These are phyloP conservation scores for Caenorhabditis drosophilae DNA, from an alignment of 2,888 invertebrate genomes.

Conservation along the genomic window DNA sequence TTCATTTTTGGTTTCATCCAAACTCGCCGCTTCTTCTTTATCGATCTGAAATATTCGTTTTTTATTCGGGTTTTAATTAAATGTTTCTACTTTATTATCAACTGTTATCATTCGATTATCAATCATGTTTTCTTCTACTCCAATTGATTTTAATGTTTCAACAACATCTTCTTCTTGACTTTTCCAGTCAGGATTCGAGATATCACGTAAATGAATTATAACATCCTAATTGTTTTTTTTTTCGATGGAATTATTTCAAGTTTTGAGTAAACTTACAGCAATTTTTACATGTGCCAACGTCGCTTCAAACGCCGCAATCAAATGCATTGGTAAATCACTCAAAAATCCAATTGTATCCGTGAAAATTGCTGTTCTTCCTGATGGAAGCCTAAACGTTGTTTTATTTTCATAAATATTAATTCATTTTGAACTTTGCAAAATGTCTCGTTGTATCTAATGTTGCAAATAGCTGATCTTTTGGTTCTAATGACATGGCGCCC, in stretches of 20 bases:
- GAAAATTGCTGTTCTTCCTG: conserved; percentile 76
- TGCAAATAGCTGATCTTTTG: conserved; percentile 81
- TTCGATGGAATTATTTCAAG: not conserved
- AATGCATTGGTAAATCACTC: conserved; percentile 80
- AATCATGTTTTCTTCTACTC: conserved; percentile 47
- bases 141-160: conserved; percentile 73
- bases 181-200: conserved; percentile 78
- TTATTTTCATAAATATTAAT: conserved; percentile 3
- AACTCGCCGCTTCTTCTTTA: conserved; percentile 10
- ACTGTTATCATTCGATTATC: conserved; percentile 53
- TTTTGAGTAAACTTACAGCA: conserved; percentile 73
- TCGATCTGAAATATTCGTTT: conserved; percentile 22
- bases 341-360: conserved; percentile 86
- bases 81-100: conserved; percentile 48
- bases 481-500: conserved; percentile 76
- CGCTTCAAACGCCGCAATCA: conserved; percentile 82
- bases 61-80: not conserved
- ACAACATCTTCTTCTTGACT: conserved; percentile 79
- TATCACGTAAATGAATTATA: conserved; percentile 81
- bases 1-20: conserved; percentile 11
- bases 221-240: conserved; percentile 75
- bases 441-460: conserved; percentile 85
- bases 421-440: conserved; percentile 66
- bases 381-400: conserved; percentile 75
- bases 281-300: conserved; percentile 82